These are phyloP conservation scores for Eupeodes corollae DNA, from an alignment of 1,140 invertebrate species.

Conservation along the genomic window DNA sequence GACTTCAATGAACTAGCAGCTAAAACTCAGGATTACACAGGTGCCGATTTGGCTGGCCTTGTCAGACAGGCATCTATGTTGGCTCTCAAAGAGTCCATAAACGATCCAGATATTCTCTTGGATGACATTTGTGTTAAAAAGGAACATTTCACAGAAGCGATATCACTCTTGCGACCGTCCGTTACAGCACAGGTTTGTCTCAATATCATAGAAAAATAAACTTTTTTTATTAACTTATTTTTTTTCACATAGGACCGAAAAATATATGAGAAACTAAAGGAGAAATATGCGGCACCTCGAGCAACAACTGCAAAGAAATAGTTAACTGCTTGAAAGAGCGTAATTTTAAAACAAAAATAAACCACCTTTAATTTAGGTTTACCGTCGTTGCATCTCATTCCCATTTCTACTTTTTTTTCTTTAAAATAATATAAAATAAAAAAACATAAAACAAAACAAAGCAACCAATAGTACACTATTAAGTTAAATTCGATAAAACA, in stretches of 20 bases:
- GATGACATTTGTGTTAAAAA: constrained; percentile 23
- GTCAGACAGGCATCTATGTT: constrained; percentile 70
- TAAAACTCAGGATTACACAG: constrained; percentile 70
- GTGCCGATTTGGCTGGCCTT: constrained; percentile 83
- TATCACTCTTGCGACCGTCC: constrained; percentile 26
- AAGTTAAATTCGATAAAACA: background rate
- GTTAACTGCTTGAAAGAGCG: too few relatives aligned
- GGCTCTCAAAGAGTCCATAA: constrained; percentile 57
- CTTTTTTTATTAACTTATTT: background rate
- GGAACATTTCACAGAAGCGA: constrained; percentile 26
- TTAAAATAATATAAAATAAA: too few relatives aligned
- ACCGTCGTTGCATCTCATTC: too few relatives aligned
- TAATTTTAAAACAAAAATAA: too few relatives aligned
- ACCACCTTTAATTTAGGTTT: too few relatives aligned
- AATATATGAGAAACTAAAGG: constrained; percentile 28
- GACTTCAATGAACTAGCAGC: constrained; percentile 57
- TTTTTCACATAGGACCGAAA: constrained; percentile 24
- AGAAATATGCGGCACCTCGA: constrained; percentile 31
- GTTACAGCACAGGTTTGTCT: constrained; percentile 22
- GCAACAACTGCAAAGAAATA: constrained; percentile 3
- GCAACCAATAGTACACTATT: background rate
- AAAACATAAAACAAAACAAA: too few relatives aligned
- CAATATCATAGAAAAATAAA: background rate
- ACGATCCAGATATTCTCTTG: constrained; percentile 15
- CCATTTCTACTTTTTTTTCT: too few relatives aligned